Evolutionary conservation across 2,113 vertebrate species (phyloP).

Genomic region (Podilymbus podiceps): DNA sequence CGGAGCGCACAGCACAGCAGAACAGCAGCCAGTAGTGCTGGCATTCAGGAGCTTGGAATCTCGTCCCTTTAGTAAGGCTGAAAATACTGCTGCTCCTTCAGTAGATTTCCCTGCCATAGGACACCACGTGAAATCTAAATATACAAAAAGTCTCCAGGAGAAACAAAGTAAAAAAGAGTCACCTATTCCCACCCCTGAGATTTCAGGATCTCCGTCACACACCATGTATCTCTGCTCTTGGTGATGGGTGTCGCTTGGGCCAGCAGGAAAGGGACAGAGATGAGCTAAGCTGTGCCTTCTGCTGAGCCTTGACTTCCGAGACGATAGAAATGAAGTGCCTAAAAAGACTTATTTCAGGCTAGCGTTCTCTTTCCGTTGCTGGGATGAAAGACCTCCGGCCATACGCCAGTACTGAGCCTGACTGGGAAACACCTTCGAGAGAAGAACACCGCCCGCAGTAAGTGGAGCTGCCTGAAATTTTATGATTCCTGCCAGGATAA

Average conservation of each 20-base stretch:
- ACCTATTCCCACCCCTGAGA: not conserved
- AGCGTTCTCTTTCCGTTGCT: not conserved
- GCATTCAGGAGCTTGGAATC: not conserved
- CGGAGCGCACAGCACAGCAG: fast-evolving
- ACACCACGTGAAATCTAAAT: not conserved
- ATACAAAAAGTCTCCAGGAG: not conserved
- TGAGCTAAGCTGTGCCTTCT: fast-evolving
- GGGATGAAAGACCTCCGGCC: not conserved
- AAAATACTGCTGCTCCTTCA: not conserved
- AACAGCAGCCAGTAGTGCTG: not conserved
- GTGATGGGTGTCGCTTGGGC: too few species aligned
- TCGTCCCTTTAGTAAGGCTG: not conserved
- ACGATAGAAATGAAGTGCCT: not conserved
- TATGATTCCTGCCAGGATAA: not conserved
- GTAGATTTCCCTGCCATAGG: not conserved
- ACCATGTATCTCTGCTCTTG: not conserved
- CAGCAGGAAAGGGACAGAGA: not conserved
- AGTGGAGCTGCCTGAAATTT: not conserved
- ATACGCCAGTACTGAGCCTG: not conserved
- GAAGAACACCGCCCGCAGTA: not conserved
- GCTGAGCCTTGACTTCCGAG: not conserved
- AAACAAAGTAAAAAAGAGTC: not conserved
- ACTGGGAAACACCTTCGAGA: not conserved
- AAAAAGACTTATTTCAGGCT: not conserved
- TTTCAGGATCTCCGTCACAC: not conserved